A percentile compares a stretch with the other conserved stretches of the same genome.
Evolutionary conservation across 2,113 vertebrate genomes (phyloP).

Genomic region (Opisthocomus hoazin): DNA sequence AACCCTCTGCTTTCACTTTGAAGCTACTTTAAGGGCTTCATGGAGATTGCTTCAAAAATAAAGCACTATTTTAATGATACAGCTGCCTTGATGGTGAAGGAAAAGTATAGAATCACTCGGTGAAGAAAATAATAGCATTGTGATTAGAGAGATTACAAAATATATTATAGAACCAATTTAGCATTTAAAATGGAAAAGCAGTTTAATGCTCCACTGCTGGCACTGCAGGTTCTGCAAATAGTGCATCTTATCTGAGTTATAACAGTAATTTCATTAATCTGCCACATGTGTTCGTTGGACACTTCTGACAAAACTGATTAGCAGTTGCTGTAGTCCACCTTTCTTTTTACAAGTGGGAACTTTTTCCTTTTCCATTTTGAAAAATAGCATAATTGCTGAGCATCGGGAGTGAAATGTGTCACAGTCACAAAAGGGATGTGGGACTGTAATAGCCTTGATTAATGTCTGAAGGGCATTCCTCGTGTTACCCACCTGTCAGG

Average conservation of each 20-base stretch:
- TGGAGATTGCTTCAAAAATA: not conserved
- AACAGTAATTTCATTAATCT: slow-evolving; percentile 29
- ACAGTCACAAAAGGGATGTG: not conserved
- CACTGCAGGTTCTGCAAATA: not conserved
- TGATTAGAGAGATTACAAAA: slow-evolving; percentile 17
- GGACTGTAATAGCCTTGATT: not conserved
- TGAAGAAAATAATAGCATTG: slow-evolving; percentile 1
- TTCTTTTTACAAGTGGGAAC: not conserved
- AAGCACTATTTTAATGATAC: slow-evolving; percentile 4
- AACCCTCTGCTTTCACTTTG: slow-evolving; percentile 1
- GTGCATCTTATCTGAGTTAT: not conserved
- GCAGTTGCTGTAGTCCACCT: not conserved
- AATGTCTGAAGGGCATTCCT: not conserved
- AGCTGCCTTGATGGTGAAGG: not conserved
- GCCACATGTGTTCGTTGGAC: not conserved
- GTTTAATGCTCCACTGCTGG: not conserved
- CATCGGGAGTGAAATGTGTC: not conserved
- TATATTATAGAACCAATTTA: not conserved
- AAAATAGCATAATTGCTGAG: not conserved
- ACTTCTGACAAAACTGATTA: not conserved
- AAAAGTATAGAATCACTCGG: not conserved
- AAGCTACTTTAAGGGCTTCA: slow-evolving; percentile 12
- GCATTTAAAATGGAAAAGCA: not conserved
- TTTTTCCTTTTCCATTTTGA: not conserved
- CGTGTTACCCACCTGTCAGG: not conserved